Evolutionary conservation across 2,113 vertebrate species (phyloP), one percentile per base, ranked within the genome.

Genomic region (Nymphicus hollandicus): DNA sequence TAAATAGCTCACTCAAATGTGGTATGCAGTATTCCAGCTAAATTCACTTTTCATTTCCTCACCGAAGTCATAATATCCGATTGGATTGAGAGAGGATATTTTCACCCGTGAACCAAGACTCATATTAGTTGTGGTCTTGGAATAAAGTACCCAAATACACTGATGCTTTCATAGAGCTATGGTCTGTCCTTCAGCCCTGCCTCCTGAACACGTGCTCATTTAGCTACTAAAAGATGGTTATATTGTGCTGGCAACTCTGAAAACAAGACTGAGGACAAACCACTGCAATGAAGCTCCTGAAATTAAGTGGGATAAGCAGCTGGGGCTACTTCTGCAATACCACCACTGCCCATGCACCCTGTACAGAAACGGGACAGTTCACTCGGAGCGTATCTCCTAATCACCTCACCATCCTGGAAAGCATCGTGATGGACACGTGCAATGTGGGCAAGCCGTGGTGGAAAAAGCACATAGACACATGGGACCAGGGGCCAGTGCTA

Each of bases 361-460:
- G 24, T 13, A 3, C 3, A 33, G 79, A 72, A 44, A 23, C n/a
- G n/a, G 76, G 47, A 28, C 1, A 1, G 6, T 19, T 19, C 66
- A 35, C 65, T 9, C 1, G 58, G 33, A 44, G 37, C 49, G 10
- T 9, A 1, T 4, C 61, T 44, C 44, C 13, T 3, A 15, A n/a
- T 9, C 53, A 25, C 4, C 17, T 7, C 44, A 0, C 27, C 60
- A 10, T 5, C 78, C 91, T 12, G 3, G 55, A 33, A 2, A 64
- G 46, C 81, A 16, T 2, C 25, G 0, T 0, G 0, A 29, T 1
- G 50, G 61, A 6, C 24, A 4, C 0, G 7, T 4, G 33, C 47
- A 20, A 17, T 3, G 1, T 0, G 1, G n/a, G n/a, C 4, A 0
- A 37, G 39, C 11, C 3, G 1, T 3, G 12, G 18, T 58, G 60